Evolutionary conservation across 2,888 invertebrate species (phyloP).

Genomic region (Iphiclides podalirius): DNA sequence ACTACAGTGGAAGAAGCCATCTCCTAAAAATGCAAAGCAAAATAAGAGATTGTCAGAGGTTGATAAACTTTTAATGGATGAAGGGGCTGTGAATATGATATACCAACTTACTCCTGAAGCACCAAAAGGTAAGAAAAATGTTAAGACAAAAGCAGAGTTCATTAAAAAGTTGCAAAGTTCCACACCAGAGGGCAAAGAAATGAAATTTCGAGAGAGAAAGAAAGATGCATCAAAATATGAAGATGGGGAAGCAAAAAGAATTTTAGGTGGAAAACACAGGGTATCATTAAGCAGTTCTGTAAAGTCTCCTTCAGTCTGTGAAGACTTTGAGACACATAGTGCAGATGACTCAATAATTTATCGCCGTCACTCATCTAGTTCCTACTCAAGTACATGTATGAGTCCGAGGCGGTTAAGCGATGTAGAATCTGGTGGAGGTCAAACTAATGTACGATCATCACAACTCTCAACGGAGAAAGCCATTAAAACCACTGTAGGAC

Average conservation of each 20-base stretch:
- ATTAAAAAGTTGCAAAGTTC: conserved; percentile 81
- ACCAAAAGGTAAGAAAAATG: conserved; percentile 70
- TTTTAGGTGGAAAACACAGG: conserved; percentile 57
- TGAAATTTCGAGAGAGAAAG: conserved; percentile 77
- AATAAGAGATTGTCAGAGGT: conserved; percentile 84
- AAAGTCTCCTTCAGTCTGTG: conserved; percentile 80
- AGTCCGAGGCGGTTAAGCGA: conserved; percentile 82
- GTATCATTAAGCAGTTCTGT: conserved; percentile 60
- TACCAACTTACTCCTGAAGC: conserved; percentile 85
- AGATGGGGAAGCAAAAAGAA: conserved; percentile 58
- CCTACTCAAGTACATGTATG: conserved; percentile 86
- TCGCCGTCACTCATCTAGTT: conserved; percentile 90
- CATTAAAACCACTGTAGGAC: conserved; percentile 29
- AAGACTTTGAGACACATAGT: conserved; percentile 80
- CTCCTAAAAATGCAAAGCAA: conserved; percentile 68
- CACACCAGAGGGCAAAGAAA: conserved; percentile 63
- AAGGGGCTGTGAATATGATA: conserved; percentile 92
- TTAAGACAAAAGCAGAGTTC: conserved; percentile 79
- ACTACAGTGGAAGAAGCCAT: conserved; percentile 70
- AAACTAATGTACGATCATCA: conserved; percentile 34
- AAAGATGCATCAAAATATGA: conserved; percentile 57
- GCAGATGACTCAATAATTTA: conserved; percentile 91
- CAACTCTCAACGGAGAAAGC: conserved; percentile 36
- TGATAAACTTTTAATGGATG: conserved; percentile 89
- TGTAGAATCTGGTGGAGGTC: conserved; percentile 50